These are phyloP conservation scores for Nysson spinosus DNA, from an alignment of 2,888 invertebrate genomes.

Conservation along the genomic window DNA sequence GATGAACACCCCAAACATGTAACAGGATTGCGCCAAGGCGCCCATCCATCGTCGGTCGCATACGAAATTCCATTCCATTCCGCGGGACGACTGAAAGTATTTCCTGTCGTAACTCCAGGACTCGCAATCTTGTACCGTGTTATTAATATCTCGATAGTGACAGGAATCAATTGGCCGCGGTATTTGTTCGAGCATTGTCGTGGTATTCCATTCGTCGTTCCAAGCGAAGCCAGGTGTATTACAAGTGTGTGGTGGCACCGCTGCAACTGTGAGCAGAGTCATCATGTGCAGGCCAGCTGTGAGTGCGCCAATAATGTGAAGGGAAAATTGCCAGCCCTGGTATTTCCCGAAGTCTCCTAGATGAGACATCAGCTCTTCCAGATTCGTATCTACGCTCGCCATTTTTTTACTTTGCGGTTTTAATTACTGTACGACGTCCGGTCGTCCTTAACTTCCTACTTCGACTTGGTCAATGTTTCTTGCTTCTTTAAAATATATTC, in stretches of 20 bases:
- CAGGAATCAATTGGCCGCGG: conserved; percentile 80
- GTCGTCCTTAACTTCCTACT: too few species aligned
- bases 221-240: conserved; percentile 44
- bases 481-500: too few species aligned
- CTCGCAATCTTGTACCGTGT: conserved; percentile 76
- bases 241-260: conserved; percentile 85
- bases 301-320: conserved; percentile 87
- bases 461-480: too few species aligned
- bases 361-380: conserved; percentile 72
- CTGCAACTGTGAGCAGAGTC: conserved; percentile 88
- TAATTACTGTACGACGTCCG: too few species aligned
- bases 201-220: neutral
- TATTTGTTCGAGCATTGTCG: conserved; percentile 4
- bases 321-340: conserved; percentile 87
- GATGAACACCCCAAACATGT: conserved; percentile 90
- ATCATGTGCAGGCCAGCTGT: conserved; percentile 91
- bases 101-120: conserved; percentile 86
- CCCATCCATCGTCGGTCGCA: conserved; percentile 90
- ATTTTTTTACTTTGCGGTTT: conserved; percentile 15
- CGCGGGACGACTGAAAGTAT: conserved; percentile 85
- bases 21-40: conserved; percentile 86
- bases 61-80: conserved; percentile 90
- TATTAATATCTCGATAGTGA: conserved; percentile 75
- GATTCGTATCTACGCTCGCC: conserved; percentile 65
- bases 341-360: conserved; percentile 89